phyloP scores from a whole-genome alignment of 2,797 vertebrate species.

The Rhinella marina region DNA sequence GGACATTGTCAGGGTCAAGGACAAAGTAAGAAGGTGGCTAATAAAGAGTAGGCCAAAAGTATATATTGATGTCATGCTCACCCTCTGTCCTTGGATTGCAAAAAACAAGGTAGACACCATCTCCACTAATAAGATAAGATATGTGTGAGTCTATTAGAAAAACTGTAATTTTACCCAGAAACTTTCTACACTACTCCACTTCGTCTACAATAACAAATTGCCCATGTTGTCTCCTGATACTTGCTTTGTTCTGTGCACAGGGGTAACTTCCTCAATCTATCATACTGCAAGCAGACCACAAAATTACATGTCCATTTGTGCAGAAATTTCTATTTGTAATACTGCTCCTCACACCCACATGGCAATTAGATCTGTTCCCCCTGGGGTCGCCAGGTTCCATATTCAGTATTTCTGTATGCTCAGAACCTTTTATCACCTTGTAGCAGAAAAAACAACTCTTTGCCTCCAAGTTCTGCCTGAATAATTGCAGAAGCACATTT shows the following conservation, averaged over 20 bases:
- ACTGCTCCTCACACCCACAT: background rate
- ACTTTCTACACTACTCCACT: background rate
- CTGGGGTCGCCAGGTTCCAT: background rate
- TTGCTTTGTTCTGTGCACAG: background rate
- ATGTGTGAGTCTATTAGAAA: background rate
- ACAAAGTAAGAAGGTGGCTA: background rate
- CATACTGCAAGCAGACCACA: conserved; percentile 33
- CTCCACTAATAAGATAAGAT: background rate
- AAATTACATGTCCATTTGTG: conserved; percentile 34
- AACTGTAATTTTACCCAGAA: background rate
- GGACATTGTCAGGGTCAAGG: background rate
- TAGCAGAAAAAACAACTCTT: conserved; percentile 34
- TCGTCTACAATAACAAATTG: background rate
- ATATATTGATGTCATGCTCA: background rate
- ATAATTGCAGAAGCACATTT: conserved; percentile 23
- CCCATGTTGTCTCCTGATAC: background rate
- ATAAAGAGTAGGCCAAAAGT: background rate
- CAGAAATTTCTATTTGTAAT: conserved; percentile 45
- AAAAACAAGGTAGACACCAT: background rate
- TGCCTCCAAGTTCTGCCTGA: conserved; percentile 15
- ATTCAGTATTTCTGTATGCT: background rate
- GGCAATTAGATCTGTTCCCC: conserved; percentile 32
- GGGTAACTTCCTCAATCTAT: conserved; percentile 12
- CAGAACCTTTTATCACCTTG: conserved; percentile 50
- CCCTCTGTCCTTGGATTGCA: background rate